Percentiles rank a stretch among this genome's conserved stretches.
Conservation (phyloP, 2,113 vertebrate species). For the Tragelaphus buxtoni region DNA sequence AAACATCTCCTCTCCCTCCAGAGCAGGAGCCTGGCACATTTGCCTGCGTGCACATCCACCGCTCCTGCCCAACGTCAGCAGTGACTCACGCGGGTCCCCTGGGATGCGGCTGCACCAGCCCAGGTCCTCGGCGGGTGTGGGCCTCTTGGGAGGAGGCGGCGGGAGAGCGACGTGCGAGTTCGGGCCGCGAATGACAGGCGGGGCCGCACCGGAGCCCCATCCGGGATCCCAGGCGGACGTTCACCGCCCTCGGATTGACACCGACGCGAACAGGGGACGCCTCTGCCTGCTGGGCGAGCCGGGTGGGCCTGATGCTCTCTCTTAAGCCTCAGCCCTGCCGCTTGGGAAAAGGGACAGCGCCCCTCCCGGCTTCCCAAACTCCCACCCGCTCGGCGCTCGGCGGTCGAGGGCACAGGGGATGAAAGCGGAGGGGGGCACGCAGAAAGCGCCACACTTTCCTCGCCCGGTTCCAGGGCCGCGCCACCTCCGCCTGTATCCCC, state of each 20-base stretch:
- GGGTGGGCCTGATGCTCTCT: not conserved
- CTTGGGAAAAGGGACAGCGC: not conserved
- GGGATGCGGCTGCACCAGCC: not conserved
- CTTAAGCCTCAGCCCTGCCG: slow-evolving; percentile 13
- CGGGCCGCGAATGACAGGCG: not conserved
- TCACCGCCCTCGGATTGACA: slow-evolving; percentile 1
- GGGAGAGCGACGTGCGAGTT: not conserved
- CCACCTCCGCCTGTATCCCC: not conserved
- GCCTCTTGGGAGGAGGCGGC: not conserved
- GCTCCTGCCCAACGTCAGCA: not conserved
- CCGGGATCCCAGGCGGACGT: not conserved
- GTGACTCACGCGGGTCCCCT: not conserved
- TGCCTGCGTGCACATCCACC: not conserved
- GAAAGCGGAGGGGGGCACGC: not conserved
- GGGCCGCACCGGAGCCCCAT: not conserved
- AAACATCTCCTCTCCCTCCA: not conserved
- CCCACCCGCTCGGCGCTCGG: not conserved
- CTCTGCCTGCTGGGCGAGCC: not conserved
- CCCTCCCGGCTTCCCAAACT: not conserved
- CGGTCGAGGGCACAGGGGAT: not conserved
- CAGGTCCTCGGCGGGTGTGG: not conserved
- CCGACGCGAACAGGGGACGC: not conserved
- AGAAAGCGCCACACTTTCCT: not conserved
- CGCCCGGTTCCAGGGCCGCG: not conserved
- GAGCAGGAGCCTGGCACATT: not conserved